Conservation (phyloP, 2,888 invertebrate genomes). For the Machimus rusticus region DNA sequence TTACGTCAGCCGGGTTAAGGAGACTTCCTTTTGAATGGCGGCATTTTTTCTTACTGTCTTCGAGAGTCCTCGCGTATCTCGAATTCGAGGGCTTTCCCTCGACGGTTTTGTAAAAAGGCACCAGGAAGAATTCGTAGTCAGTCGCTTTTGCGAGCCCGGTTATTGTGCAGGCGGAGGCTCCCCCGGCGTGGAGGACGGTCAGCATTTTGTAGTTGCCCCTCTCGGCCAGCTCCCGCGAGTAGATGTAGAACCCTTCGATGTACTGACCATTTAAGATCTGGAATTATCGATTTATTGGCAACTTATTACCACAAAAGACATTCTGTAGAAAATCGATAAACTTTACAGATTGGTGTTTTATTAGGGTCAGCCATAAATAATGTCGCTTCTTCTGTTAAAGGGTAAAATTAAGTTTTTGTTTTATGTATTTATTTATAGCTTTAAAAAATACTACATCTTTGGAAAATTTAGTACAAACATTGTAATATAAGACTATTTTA, state of each 20-base stretch:
- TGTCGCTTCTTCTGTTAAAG: no score
- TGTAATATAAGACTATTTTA: no score
- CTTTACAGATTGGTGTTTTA: no score
- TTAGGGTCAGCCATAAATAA: no score
- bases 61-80: slow-evolving; percentile 78
- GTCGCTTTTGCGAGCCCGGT: slow-evolving; percentile 82
- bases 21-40: background rate
- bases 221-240: slow-evolving; percentile 70
- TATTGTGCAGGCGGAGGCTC: slow-evolving; percentile 77
- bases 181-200: slow-evolving; percentile 75
- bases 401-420: no score
- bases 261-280: slow-evolving; percentile 75
- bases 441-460: no score
- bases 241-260: slow-evolving; percentile 83
- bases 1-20: background rate
- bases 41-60: slow-evolving; percentile 75
- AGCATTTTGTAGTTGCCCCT: slow-evolving; percentile 72
- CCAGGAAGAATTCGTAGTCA: slow-evolving; percentile 89
- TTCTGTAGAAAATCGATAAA: background rate
- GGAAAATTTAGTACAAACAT: no score
- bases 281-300: slow-evolving; percentile 32
- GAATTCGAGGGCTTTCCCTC: slow-evolving; percentile 90
- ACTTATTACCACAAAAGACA: slow-evolving; percentile 22
- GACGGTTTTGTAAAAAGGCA: slow-evolving; percentile 87
- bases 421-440: no score